phyloP scores from a whole-genome alignment of 2,888 invertebrate species.

The Dexiosoma caninum region DNA sequence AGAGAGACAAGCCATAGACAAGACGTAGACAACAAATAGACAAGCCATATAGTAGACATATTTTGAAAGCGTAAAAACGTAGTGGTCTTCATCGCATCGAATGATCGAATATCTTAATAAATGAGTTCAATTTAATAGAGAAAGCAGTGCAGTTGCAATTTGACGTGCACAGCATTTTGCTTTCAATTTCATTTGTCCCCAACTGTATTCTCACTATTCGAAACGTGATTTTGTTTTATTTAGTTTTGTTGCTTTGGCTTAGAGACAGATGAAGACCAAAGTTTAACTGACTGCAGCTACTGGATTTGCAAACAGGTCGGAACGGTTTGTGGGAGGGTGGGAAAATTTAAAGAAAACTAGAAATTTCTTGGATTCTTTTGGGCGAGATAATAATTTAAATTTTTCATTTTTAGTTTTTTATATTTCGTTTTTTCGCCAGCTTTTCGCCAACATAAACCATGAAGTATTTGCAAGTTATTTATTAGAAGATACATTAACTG shows the following conservation, averaged over 20 bases:
- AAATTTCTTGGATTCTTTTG: conserved; percentile 6
- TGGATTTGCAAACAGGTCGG: not conserved
- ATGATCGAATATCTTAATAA: too few species aligned
- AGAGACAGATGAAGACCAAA: conserved; percentile 4
- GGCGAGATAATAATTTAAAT: conserved; percentile 32
- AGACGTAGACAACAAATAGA: too few species aligned
- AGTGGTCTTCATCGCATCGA: too few species aligned
- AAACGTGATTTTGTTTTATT: conserved; percentile 4
- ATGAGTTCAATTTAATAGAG: too few species aligned
- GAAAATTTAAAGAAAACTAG: not conserved
- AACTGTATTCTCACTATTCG: not conserved
- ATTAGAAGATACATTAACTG: not conserved
- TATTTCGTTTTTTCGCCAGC: not conserved
- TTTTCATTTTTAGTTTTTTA: not conserved
- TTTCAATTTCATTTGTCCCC: too few species aligned
- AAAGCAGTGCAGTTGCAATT: too few species aligned
- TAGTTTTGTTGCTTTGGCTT: not conserved
- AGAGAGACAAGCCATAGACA: too few species aligned
- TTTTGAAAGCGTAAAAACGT: too few species aligned
- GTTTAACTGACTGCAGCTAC: conserved; percentile 1
- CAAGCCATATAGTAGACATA: too few species aligned
- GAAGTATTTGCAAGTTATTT: conserved; percentile 36
- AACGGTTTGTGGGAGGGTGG: not conserved
- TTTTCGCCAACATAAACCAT: conserved; percentile 4
- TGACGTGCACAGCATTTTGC: too few species aligned